Conservation (phyloP, 2,888 invertebrate species). For the Cephus runcator region DNA sequence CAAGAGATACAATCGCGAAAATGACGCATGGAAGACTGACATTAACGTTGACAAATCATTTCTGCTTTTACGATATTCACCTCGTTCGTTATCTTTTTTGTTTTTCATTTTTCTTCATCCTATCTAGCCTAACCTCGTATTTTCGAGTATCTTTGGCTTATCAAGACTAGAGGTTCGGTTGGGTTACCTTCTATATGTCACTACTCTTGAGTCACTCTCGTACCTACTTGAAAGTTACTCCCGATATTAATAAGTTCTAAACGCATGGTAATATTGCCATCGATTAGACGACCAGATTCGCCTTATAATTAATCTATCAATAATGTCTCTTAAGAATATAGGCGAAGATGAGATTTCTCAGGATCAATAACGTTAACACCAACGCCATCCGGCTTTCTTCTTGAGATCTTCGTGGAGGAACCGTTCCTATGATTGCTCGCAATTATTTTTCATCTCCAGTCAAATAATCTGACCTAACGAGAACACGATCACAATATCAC, state of each 20-base stretch:
- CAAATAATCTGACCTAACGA: not conserved
- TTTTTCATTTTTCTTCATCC: not conserved
- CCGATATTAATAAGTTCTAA: not conserved
- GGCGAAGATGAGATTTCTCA: not conserved
- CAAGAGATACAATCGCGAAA: not conserved
- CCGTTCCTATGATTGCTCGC: no score
- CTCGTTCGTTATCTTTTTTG: not conserved
- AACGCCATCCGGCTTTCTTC: not conserved
- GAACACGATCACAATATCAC: not conserved
- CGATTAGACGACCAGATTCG: not conserved
- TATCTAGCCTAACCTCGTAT: not conserved
- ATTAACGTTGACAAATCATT: not conserved
- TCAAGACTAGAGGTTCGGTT: not conserved
- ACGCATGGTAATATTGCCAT: not conserved
- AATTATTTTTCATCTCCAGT: not conserved
- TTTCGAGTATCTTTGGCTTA: not conserved
- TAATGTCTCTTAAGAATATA: not conserved
- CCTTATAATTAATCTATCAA: not conserved
- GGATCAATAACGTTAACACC: not conserved
- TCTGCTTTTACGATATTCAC: not conserved
- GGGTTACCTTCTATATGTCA: no score
- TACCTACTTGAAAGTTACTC: not conserved
- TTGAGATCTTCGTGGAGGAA: no score
- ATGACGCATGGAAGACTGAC: constrained; percentile 3
- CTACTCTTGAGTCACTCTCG: not conserved